Conservation (phyloP, 1,140 invertebrate species). For the Leptinotarsa lineolata region DNA sequence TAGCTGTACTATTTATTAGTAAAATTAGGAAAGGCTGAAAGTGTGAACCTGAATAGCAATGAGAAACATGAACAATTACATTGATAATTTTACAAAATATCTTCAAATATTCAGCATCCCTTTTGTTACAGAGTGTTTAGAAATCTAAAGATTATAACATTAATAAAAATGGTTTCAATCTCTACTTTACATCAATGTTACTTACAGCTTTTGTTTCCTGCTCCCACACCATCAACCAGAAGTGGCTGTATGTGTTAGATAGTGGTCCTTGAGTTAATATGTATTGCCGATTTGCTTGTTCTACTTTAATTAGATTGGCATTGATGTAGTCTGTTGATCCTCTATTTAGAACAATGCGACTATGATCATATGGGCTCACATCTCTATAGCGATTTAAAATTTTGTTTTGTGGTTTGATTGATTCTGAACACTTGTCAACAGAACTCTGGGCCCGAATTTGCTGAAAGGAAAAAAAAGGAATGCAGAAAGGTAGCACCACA, state of each 20-base stretch:
- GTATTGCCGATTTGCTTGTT: constrained; percentile 82
- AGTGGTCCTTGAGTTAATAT: constrained; percentile 94
- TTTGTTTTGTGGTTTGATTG: constrained; percentile 79
- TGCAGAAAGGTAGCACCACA: neutral
- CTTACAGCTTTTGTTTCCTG: constrained; percentile 82
- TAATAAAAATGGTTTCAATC: no score
- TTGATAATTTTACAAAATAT: no score
- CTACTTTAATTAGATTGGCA: constrained; percentile 85
- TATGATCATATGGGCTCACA: constrained; percentile 95
- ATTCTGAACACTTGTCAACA: constrained; percentile 72
- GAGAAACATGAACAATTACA: no score
- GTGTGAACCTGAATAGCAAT: no score
- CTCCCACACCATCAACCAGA: constrained; percentile 99
- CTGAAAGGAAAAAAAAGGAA: constrained; percentile 57
- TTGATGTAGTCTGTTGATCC: constrained; percentile 89
- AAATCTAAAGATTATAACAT: no score
- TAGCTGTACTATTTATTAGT: no score
- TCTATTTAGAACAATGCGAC: constrained; percentile 77
- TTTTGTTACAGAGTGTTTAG: no score
- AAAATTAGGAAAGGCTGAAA: no score
- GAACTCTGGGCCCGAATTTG: constrained; percentile 66
- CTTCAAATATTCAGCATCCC: no score
- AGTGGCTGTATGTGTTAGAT: constrained; percentile 83
- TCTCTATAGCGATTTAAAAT: constrained; percentile 89
- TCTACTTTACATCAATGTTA: neutral